phyloP scores from a whole-genome alignment of 2,797 vertebrate genomes.

The Tapirus indicus region DNA sequence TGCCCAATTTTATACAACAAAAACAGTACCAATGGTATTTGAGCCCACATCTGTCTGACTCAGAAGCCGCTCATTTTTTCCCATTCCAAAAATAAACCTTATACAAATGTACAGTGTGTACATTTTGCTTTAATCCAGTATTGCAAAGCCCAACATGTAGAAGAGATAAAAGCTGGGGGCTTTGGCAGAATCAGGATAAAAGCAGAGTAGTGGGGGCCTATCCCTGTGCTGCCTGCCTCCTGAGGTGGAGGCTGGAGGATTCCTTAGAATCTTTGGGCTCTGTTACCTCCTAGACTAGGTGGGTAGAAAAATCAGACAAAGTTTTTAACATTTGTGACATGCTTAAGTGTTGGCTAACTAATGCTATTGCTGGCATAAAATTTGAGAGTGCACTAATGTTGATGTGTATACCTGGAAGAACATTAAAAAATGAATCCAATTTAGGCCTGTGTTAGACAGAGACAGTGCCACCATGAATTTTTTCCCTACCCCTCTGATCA shows the following conservation, averaged over 20 bases:
- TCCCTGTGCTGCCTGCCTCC: too few species aligned
- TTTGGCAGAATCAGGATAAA: background rate
- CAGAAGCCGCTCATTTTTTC: background rate
- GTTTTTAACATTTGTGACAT: background rate
- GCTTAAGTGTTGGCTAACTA: background rate
- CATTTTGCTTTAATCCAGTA: background rate
- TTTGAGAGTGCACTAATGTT: background rate
- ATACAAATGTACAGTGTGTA: background rate
- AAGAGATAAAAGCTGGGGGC: background rate
- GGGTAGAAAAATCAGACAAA: background rate
- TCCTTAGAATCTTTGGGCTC: background rate
- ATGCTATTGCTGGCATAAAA: background rate
- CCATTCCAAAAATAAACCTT: background rate
- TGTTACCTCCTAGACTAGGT: background rate
- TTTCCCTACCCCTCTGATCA: background rate
- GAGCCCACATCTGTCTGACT: background rate
- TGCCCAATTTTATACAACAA: background rate
- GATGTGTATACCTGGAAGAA: background rate
- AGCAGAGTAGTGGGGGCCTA: background rate
- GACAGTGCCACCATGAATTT: background rate
- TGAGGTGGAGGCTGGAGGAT: background rate
- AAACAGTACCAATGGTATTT: background rate
- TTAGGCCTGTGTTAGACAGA: background rate
- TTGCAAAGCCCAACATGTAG: background rate
- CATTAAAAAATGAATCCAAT: background rate